Evolutionary conservation across 2,797 vertebrate genomes (phyloP).

Genomic region (Gymnoscopelus microlampas): DNA sequence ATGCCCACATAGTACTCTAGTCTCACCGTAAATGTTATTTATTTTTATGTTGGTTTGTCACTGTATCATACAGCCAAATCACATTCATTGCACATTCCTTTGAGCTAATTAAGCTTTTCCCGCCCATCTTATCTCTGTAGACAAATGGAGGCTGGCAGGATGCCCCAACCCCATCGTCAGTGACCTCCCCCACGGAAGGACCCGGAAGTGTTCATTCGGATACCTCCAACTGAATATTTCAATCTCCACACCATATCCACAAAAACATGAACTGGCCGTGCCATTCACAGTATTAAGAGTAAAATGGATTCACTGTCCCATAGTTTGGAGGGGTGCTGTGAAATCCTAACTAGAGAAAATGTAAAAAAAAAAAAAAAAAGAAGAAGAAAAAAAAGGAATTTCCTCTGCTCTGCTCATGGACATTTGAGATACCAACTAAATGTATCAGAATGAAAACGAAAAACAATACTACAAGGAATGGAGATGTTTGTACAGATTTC

Average conservation of each 20-base stretch:
- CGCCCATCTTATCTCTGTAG: constrained; percentile 68
- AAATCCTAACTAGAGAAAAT: constrained; percentile 58
- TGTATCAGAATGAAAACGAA: constrained; percentile 78
- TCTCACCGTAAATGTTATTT: no score
- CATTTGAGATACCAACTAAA: constrained; percentile 84
- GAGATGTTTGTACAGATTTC: constrained; percentile 84
- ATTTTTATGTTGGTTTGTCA: no score
- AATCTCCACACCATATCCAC: constrained; percentile 67
- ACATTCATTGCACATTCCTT: no score
- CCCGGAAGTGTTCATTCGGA: constrained; percentile 99
- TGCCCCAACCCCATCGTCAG: constrained; percentile 97
- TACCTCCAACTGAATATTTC: constrained; percentile 98
- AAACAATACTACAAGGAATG: constrained; percentile 54
- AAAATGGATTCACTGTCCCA: constrained; percentile 65
- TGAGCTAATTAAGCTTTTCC: no score
- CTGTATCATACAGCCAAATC: no score
- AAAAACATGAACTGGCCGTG: constrained; percentile 71
- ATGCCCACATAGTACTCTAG: no score
- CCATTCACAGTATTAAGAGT: constrained; percentile 75
- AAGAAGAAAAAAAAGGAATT: constrained; percentile 64
- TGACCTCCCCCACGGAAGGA: constrained; percentile 99
- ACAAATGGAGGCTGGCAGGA: constrained; percentile 99
- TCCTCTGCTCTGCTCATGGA: constrained; percentile 79
- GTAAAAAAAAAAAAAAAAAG: constrained; percentile 60
- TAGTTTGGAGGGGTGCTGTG: constrained; percentile 65